These are phyloP conservation scores for Leptothorax acervorum DNA, from an alignment of 2,888 invertebrate genomes.

Conservation along the genomic window DNA sequence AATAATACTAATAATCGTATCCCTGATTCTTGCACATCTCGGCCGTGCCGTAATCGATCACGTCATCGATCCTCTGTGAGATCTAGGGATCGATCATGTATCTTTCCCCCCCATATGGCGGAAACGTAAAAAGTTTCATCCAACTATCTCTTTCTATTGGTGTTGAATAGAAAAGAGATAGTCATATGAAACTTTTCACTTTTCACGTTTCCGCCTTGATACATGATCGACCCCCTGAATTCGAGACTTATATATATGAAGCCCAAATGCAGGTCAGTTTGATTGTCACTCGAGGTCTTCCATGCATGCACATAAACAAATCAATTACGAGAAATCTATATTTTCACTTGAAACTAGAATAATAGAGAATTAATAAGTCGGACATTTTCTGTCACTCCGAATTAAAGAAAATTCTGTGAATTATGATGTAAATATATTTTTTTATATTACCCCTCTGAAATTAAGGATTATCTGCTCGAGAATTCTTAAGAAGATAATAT, in stretches of 20 bases:
- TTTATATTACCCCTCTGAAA: not conserved
- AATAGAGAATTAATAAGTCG: not conserved
- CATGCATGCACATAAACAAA: not conserved
- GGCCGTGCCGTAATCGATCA: slow-evolving; percentile 37
- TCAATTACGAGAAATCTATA: not conserved
- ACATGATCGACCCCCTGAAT: slow-evolving; percentile 20
- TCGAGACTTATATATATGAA: slow-evolving; percentile 52
- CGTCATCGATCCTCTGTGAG: slow-evolving; percentile 54
- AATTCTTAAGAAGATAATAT: not conserved
- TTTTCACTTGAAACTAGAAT: not conserved
- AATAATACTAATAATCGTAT: not conserved
- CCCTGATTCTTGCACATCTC: slow-evolving; percentile 42
- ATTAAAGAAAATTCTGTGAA: not conserved
- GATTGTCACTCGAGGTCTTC: not conserved
- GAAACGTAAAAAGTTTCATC: no score
- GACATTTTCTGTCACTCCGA: not conserved
- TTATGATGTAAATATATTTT: not conserved
- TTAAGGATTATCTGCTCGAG: not conserved
- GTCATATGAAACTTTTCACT: no score
- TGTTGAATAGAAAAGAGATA: no score
- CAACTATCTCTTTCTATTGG: no score
- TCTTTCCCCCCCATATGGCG: no score
- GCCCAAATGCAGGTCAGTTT: not conserved
- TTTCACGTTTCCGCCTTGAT: no score
- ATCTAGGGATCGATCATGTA: not conserved